Conservation (phyloP, 2,888 invertebrate genomes). For the Drosophila fungiperda region DNA sequence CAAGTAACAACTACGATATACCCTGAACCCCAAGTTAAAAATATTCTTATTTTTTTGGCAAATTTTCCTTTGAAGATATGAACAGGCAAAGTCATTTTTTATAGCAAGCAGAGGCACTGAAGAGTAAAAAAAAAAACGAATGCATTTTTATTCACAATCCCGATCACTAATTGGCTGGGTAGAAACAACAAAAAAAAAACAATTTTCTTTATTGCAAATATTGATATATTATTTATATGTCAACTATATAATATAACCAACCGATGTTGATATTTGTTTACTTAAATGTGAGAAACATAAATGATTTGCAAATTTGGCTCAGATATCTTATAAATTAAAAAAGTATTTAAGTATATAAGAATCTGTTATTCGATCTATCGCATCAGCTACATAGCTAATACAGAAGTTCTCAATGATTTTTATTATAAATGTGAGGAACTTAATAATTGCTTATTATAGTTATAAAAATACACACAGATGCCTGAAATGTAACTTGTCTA, state of each 20-base stretch:
- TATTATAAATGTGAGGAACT: not conserved
- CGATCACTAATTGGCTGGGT: too few species aligned
- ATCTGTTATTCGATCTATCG: too few species aligned
- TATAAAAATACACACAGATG: not conserved
- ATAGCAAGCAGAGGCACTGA: too few species aligned
- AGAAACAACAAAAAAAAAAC: too few species aligned
- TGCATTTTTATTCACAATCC: too few species aligned
- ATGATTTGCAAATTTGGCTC: accelerated
- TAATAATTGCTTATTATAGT: not conserved
- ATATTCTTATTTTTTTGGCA: too few species aligned
- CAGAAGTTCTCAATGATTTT: not conserved
- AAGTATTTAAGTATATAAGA: not conserved
- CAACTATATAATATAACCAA: not conserved
- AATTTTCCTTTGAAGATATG: too few species aligned
- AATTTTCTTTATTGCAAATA: too few species aligned
- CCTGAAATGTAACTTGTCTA: not conserved
- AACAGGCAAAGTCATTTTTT: too few species aligned
- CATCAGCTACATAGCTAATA: not conserved
- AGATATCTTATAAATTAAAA: not conserved
- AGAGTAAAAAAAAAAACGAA: too few species aligned
- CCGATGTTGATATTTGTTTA: not conserved
- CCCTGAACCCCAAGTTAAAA: too few species aligned
- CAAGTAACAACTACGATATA: too few species aligned
- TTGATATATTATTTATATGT: not conserved
- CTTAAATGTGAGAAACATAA: not conserved